These are phyloP conservation scores for Mellivora capensis DNA, from an alignment of 2,113 vertebrate genomes.

Conservation along the genomic window DNA sequence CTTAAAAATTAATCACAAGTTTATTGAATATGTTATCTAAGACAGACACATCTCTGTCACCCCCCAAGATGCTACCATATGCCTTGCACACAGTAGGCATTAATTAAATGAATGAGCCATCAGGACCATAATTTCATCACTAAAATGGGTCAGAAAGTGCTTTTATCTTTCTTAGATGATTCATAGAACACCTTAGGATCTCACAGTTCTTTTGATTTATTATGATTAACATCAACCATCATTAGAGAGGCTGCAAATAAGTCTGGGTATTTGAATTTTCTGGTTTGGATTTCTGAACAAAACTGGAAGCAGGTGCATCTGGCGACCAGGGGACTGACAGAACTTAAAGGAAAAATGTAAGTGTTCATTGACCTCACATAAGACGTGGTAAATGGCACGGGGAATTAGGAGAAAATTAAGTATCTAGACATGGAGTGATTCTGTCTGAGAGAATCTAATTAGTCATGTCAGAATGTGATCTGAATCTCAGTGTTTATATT, in stretches of 20 bases:
- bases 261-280: slow-evolving; percentile 35
- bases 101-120: neutral
- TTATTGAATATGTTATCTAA: neutral
- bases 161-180: slow-evolving; percentile 23
- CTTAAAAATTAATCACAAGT: neutral
- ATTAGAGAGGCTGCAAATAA: slow-evolving; percentile 27
- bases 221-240: slow-evolving; percentile 22
- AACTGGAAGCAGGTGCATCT: slow-evolving; percentile 14
- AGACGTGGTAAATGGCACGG: neutral
- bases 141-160: slow-evolving; percentile 30
- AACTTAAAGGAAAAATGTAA: slow-evolving; percentile 30
- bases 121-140: neutral
- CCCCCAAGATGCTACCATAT: neutral
- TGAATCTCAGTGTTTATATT: neutral
- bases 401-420: slow-evolving; percentile 52
- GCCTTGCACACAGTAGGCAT: slow-evolving; percentile 26
- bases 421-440: neutral
- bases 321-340: neutral
- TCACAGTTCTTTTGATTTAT: slow-evolving; percentile 41
- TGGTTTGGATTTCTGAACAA: slow-evolving; percentile 12
- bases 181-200: neutral
- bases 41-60: neutral
- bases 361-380: neutral
- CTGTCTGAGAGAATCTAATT: slow-evolving; percentile 34
- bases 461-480: slow-evolving; percentile 3